Evolutionary conservation across 2,797 vertebrate species (phyloP).

Genomic region (Lophotriccus pileatus): DNA sequence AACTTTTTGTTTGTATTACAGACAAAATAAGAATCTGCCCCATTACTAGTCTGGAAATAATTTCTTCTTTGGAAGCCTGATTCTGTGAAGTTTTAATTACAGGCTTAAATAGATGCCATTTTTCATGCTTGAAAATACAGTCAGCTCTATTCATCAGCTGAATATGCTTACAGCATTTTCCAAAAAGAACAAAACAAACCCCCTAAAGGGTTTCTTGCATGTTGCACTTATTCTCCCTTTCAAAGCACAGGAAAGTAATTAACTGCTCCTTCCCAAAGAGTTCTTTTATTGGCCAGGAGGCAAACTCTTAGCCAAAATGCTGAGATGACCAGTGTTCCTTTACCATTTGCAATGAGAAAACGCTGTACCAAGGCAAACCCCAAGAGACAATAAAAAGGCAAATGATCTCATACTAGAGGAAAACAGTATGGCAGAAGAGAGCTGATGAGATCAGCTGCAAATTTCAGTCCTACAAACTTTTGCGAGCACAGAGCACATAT

Average conservation of each 20-base stretch:
- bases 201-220: not conserved
- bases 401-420: not conserved
- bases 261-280: not conserved
- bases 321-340: not conserved
- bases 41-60: not conserved
- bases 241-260: not conserved
- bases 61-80: not conserved
- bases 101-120: not conserved
- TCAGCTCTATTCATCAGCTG: not conserved
- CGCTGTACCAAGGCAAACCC: not conserved
- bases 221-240: not conserved
- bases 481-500: not conserved
- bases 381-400: not conserved
- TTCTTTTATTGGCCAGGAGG: not conserved
- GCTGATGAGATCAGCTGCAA: not conserved
- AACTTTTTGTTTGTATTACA: not conserved
- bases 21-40: not conserved
- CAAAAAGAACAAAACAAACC: not conserved
- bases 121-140: not conserved
- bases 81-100: not conserved
- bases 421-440: not conserved
- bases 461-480: not conserved
- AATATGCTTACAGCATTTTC: not conserved
- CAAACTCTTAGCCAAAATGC: not conserved
- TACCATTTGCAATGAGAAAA: not conserved